Conservation (phyloP, 2,888 invertebrate genomes). For the Aquatica leii region DNA sequence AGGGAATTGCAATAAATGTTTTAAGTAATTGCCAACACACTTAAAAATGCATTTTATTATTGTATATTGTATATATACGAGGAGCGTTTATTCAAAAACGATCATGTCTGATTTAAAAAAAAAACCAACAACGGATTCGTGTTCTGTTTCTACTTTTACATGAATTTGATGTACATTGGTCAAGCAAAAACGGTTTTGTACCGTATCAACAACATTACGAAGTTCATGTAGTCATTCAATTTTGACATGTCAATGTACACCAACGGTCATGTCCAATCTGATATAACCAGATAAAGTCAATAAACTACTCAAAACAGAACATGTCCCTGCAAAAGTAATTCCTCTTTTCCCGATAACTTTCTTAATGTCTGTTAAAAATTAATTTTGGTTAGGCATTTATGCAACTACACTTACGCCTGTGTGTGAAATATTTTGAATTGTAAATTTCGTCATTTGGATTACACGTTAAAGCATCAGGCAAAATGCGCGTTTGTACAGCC, state of each 20-base stretch:
- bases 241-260: slow-evolving; percentile 2
- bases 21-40: too few species aligned
- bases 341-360: slow-evolving; percentile 4
- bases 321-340: neutral
- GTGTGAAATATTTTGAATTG: slow-evolving; percentile 1
- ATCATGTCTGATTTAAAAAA: neutral
- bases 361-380: slow-evolving; percentile 1
- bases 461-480: slow-evolving; percentile 1
- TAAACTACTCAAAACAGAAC: neutral
- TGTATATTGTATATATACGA: too few species aligned
- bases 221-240: slow-evolving; percentile 3
- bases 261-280: slow-evolving; percentile 1
- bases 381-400: slow-evolving; percentile 2
- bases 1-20: too few species aligned
- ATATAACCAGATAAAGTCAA: slow-evolving; percentile 3
- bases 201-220: neutral
- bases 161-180: slow-evolving; percentile 1
- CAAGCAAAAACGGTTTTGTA: neutral
- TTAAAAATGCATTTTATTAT: too few species aligned
- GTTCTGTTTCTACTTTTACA: neutral
- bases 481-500: slow-evolving; percentile 3
- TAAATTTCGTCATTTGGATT: slow-evolving; percentile 5
- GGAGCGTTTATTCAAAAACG: slow-evolving; percentile 5
- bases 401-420: slow-evolving; percentile 4
- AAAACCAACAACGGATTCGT: slow-evolving; percentile 5